Evolutionary conservation across 2,797 vertebrate species (phyloP), one percentile per base, ranked within the genome.

Genomic region (Poeciliopsis gracilis): DNA sequence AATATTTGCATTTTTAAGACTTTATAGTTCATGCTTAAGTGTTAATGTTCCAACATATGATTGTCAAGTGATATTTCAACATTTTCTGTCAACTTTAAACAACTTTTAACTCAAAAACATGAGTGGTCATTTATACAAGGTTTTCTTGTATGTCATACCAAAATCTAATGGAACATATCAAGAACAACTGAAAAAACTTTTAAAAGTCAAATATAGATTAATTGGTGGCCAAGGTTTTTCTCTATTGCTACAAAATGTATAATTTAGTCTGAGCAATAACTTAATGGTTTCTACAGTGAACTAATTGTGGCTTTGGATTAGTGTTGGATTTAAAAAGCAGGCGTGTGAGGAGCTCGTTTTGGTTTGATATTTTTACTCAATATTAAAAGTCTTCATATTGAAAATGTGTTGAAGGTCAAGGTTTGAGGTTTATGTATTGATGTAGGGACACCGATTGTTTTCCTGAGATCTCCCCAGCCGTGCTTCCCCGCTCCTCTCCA

Each of bases 361-460:
- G 7, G 2, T 70, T 13, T 69, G 20, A 43, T 69, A 45, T n/a
- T 70, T 30, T 30, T 16, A 59, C 57, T 30, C 57, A 15, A n/a
- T 43, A 69, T 20, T 70, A 25, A 45, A 70, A n/a, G 41, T 43
- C 41, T 18, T n/a, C 25, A 23, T 41, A n/a, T n/a, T 25, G 43
- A 72, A 41, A 9, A 51, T 6, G 15, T 5, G 23, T 46, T 49
- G 53, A 23, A 23, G 38, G 28, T 51, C 2, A 43, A 82, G 72
- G 23, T 77, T 67, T 25, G 47, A 11, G 30, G 13, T 57, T 86
- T 73, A 77, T 86, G 28, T 45, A 78, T 46, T 61, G 57, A 78
- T 61, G 6, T 61, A 30, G 57, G 49, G 9, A 63, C 73, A 76
- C 25, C 33, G 51, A 74, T 76, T 46, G 30, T 76, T 79, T 49